phyloP scores from a whole-genome alignment of 2,797 vertebrate genomes.

The Malacoctenus gilli region DNA sequence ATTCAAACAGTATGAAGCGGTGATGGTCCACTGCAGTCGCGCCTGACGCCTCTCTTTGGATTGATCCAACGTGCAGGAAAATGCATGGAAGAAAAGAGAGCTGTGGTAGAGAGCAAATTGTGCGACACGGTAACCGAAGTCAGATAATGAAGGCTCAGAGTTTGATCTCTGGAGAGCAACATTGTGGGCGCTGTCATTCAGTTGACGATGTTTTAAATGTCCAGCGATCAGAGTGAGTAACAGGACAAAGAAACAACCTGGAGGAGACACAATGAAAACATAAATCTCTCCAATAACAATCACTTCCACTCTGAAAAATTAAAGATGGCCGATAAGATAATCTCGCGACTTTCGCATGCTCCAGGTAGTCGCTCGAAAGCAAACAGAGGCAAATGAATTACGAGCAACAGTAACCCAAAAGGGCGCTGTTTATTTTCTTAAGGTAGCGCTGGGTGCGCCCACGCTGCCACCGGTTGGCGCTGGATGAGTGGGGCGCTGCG shows the following conservation, averaged over 20 bases:
- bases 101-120: too few species aligned
- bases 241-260: neutral
- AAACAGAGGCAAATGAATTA: constrained; percentile 19
- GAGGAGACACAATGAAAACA: constrained; percentile 15
- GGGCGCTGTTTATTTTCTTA: constrained; percentile 58
- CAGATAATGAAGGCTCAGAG: too few species aligned
- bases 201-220: too few species aligned
- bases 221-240: too few species aligned
- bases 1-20: neutral
- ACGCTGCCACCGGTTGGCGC: constrained; percentile 46
- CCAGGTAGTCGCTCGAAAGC: constrained; percentile 20
- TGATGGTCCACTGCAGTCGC: constrained; percentile 22
- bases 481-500: constrained; percentile 42
- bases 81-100: neutral
- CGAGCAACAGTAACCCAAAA: constrained; percentile 40
- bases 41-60: neutral
- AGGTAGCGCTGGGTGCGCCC: constrained; percentile 38
- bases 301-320: constrained; percentile 24
- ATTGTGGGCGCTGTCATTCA: too few species aligned
- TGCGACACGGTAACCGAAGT: too few species aligned
- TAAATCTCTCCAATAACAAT: constrained; percentile 8
- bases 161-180: too few species aligned
- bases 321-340: constrained; percentile 41
- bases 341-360: constrained; percentile 20
- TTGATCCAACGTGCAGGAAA: neutral